phyloP scores from a whole-genome alignment of 2,797 vertebrate genomes.

The Chelidonichthys spinosus region DNA sequence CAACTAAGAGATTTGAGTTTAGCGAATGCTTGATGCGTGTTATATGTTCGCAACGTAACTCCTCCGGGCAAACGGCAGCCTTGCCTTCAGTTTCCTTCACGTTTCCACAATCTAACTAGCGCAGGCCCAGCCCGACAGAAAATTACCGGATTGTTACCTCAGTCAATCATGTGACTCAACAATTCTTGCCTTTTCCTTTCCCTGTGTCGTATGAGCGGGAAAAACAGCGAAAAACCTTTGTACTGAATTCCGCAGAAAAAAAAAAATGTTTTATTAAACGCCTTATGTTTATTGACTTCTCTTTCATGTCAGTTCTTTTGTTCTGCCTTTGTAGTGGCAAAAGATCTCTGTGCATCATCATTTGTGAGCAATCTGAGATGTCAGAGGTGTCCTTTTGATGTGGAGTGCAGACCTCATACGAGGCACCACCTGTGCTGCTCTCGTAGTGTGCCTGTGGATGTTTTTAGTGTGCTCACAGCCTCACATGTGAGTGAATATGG shows the following conservation, averaged over 20 bases:
- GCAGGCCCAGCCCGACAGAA: slow-evolving; percentile 25
- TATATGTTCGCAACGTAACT: slow-evolving; percentile 6
- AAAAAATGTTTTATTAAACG: slow-evolving; percentile 99
- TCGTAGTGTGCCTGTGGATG: slow-evolving; percentile 43
- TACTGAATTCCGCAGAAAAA: slow-evolving; percentile 92
- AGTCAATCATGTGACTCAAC: slow-evolving; percentile 87
- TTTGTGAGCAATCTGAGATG: slow-evolving; percentile 98
- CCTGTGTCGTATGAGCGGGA: slow-evolving; percentile 86
- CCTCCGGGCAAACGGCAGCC: background rate
- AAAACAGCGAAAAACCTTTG: slow-evolving; percentile 88
- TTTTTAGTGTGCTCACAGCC: slow-evolving; percentile 26
- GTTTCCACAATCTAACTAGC: slow-evolving; percentile 15
- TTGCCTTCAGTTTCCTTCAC: slow-evolving; percentile 30
- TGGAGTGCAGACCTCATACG: slow-evolving; percentile 91
- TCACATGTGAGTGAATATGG: slow-evolving; percentile 48
- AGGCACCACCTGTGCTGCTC: slow-evolving; percentile 87
- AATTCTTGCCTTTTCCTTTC: slow-evolving; percentile 85
- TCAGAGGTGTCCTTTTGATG: slow-evolving; percentile 99
- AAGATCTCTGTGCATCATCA: slow-evolving; percentile 97
- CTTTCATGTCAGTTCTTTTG: slow-evolving; percentile 99
- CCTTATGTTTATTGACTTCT: slow-evolving; percentile 99
- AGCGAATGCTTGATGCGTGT: background rate
- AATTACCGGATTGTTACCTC: slow-evolving; percentile 60
- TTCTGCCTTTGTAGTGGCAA: slow-evolving; percentile 99
- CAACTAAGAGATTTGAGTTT: slow-evolving; percentile 14